phyloP scores from a whole-genome alignment of 1,140 invertebrate species.

The Tetramorium parvispinum region DNA sequence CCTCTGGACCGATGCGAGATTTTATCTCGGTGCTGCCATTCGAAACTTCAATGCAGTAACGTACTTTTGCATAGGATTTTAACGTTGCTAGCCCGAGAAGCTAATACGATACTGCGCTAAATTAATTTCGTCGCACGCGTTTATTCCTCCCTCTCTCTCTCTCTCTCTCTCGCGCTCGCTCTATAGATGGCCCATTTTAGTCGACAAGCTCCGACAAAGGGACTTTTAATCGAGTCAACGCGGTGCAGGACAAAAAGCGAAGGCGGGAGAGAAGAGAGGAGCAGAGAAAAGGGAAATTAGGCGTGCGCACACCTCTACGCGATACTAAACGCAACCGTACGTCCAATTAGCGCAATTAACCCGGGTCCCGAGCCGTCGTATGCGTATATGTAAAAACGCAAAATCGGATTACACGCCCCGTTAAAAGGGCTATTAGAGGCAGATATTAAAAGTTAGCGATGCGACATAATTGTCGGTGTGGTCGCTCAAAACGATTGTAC shows the following conservation, averaged over 20 bases:
- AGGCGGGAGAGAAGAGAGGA: neutral
- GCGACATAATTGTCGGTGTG: conserved; percentile 63
- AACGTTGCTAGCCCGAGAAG: conserved; percentile 21
- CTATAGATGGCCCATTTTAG: conserved; percentile 45
- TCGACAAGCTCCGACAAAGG: conserved; percentile 46
- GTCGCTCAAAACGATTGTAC: neutral
- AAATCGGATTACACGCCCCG: conserved; percentile 72
- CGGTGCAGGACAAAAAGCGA: conserved; percentile 48
- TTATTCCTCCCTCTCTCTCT: neutral
- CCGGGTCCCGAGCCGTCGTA: neutral
- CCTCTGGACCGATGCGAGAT: neutral
- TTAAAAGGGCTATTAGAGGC: conserved; percentile 72
- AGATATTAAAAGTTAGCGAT: conserved; percentile 74
- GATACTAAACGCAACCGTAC: conserved; percentile 58
- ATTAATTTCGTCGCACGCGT: conserved; percentile 39
- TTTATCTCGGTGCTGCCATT: neutral
- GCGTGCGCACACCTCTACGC: conserved; percentile 19
- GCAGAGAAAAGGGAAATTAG: conserved; percentile 56
- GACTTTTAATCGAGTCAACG: conserved; percentile 68
- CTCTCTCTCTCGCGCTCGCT: neutral
- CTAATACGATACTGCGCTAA: conserved; percentile 38
- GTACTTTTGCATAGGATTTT: conserved; percentile 30
- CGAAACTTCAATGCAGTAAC: neutral
- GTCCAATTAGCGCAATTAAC: conserved; percentile 71
- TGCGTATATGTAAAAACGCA: conserved; percentile 62